Conservation (phyloP, 2,888 invertebrate species). For the Kryphioiulus occultus region DNA sequence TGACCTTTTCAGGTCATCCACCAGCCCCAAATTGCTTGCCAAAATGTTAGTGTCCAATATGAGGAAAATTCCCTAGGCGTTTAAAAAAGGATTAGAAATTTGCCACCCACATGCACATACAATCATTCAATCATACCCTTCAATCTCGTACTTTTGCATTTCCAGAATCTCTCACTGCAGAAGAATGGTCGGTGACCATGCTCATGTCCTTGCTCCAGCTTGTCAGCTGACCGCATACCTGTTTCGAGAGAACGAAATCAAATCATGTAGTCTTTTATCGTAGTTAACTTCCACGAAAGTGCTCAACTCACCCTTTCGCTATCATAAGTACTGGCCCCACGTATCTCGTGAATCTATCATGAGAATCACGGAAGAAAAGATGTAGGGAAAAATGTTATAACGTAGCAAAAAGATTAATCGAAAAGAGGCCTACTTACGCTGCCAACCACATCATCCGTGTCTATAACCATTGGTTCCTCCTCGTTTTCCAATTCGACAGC, state of each 20-base stretch:
- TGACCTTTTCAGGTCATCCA: conserved; percentile 59
- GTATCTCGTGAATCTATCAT: not conserved
- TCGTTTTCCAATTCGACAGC: not conserved
- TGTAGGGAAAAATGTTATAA: not conserved
- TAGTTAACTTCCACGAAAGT: not conserved
- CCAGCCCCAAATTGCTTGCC: conserved; percentile 59
- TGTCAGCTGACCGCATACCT: not conserved
- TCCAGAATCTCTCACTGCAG: not conserved
- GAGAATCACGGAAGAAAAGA: not conserved
- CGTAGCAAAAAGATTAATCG: too few species aligned
- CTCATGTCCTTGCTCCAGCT: not conserved
- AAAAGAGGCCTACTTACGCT: not conserved
- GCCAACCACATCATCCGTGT: not conserved
- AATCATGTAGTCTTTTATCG: not conserved
- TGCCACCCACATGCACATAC: not conserved
- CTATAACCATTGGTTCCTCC: not conserved
- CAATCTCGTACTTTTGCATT: not conserved
- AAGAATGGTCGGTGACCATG: not conserved
- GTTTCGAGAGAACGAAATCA: not conserved
- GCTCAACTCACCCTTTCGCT: not conserved
- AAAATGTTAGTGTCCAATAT: conserved; percentile 64
- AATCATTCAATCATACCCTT: not conserved
- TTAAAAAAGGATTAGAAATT: not conserved
- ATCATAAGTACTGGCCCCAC: not conserved
- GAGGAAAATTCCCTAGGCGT: conserved; percentile 54